phyloP scores from a whole-genome alignment of 1,140 invertebrate genomes.

The Philopotamus ludificatus region DNA sequence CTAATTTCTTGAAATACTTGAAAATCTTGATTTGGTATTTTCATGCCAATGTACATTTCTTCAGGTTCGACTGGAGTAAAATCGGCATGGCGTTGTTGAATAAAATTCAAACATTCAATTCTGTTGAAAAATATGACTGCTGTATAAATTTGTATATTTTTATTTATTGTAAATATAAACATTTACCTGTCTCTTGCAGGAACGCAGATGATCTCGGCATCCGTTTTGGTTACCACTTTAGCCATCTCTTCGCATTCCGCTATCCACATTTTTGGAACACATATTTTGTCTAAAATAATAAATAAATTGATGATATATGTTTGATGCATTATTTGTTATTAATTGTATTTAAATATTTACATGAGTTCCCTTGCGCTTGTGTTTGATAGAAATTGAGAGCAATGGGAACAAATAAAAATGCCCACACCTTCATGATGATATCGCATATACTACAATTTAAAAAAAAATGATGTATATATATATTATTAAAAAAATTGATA shows the following conservation, averaged over 20 bases:
- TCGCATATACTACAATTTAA: not conserved
- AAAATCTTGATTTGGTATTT: conserved; percentile 63
- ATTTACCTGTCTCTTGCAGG: conserved; percentile 65
- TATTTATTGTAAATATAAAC: not conserved
- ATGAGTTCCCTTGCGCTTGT: no score
- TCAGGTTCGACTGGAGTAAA: conserved; percentile 79
- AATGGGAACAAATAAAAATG: no score
- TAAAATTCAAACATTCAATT: conserved; percentile 71
- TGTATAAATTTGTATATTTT: conserved; percentile 16
- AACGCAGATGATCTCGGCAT: conserved; percentile 64
- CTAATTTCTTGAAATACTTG: conserved; percentile 68
- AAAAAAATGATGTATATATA: no score
- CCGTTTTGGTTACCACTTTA: conserved; percentile 61
- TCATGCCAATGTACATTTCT: conserved; percentile 78
- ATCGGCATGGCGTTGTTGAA: conserved; percentile 74
- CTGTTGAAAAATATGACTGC: conserved; percentile 45
- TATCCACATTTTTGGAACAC: conserved; percentile 64
- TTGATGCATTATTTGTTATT: not conserved
- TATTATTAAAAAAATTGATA: not conserved
- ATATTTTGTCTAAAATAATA: conserved; percentile 65
- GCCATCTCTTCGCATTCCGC: conserved; percentile 65
- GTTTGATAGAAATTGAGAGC: no score
- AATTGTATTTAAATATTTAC: not conserved
- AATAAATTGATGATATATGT: not conserved
- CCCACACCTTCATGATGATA: not conserved